Base-by-base conservation (phyloP, 1,140 invertebrate genomes). In the Proctacanthus coquilletti region DNA sequence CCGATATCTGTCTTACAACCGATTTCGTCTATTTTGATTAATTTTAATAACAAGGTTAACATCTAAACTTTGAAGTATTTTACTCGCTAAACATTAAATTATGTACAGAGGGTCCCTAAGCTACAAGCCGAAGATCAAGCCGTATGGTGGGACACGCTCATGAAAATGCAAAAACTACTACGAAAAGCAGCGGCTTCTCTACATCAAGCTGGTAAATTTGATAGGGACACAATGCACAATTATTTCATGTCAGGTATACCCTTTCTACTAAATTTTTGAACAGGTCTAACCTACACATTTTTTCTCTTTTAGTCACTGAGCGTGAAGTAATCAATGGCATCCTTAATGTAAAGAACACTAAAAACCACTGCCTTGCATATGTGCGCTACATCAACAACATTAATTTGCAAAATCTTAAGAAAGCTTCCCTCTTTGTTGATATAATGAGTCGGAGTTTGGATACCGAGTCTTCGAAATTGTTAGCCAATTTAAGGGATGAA, bases 211-310 rank as follows among this genome's bases (percentile, higher is more conserved):
- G 86, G 82, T 3, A 87, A 84, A 62, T 83, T 98, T 51, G 80
- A 83, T 50, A 79, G 88, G 47, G 91, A 96, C 33, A 80, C 81
- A 11, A 93, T 92, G 75, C 93, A 98, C 49, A 96, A 96, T 62
- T 98, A 96, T 62, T 95, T 94, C 52, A 97, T 97, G 93, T 96
- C 93, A 40, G 91, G 89, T 95, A 69, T n/a, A n/a, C n/a, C n/a
- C n/a, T n/a, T n/a, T n/a, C n/a, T n/a, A n/a, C n/a, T n/a, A n/a
- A 18, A 20, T 18, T 20, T 15, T 8, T 35, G 8, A 17, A 18
- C 4, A 35, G 11, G 8, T 18, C 8, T 11, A 35, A 20, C 17
- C 18, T 18, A 6, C 11, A 29, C 20, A 38, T 29, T 37, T 50
- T 42, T 42, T 49, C 45, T 37, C 43, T 66, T 69, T 35, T 58